Evolutionary conservation across 2,113 vertebrate genomes (phyloP).

Genomic region (Eubucco bourcierii): DNA sequence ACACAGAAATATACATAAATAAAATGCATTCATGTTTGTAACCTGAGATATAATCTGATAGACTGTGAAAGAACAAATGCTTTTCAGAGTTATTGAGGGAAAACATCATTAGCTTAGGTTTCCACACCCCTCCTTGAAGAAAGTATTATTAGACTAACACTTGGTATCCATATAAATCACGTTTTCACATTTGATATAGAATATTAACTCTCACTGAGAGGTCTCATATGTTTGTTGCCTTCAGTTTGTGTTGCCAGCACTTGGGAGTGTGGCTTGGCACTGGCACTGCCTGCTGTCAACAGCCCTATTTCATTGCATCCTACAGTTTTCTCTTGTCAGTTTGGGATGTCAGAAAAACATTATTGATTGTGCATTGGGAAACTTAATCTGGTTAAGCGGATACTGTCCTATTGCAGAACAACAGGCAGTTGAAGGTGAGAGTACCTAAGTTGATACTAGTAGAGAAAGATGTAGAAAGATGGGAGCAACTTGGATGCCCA

Average conservation of each 20-base stretch:
- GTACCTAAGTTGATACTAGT: neutral
- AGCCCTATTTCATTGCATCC: neutral
- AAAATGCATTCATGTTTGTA: conserved; percentile 9
- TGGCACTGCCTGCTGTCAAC: conserved; percentile 32
- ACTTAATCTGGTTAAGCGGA: conserved; percentile 10
- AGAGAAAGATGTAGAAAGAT: neutral
- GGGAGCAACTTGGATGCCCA: neutral
- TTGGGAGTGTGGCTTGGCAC: neutral
- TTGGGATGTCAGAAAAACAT: neutral
- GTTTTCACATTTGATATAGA: conserved; percentile 35
- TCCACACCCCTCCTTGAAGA: neutral
- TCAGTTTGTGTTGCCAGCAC: neutral
- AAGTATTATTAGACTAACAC: neutral
- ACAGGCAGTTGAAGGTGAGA: neutral
- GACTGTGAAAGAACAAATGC: conserved; percentile 5
- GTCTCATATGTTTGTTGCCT: neutral
- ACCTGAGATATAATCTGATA: conserved; percentile 11
- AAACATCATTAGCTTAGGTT: conserved; percentile 22
- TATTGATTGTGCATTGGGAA: neutral
- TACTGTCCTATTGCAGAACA: neutral
- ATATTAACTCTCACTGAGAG: conserved; percentile 23
- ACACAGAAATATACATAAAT: neutral
- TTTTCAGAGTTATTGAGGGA: conserved; percentile 18
- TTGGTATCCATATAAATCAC: neutral
- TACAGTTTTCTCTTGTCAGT: neutral